These are phyloP conservation scores for Chlorodrepanis virens DNA, from an alignment of 2,113 vertebrate genomes.

Conservation along the genomic window DNA sequence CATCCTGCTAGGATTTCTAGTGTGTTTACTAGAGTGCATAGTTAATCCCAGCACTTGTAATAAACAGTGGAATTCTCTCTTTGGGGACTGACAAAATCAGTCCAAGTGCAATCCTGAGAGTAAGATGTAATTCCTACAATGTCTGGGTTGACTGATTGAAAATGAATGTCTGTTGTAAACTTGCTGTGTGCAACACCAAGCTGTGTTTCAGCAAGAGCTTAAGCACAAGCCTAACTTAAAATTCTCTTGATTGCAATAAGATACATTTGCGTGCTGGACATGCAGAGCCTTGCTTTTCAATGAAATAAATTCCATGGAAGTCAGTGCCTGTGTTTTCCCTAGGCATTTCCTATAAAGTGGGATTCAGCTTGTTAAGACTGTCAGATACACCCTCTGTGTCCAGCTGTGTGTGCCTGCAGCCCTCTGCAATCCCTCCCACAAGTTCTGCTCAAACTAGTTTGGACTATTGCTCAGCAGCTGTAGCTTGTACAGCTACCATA, in stretches of 20 bases:
- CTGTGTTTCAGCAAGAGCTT: background rate
- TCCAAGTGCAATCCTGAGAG: background rate
- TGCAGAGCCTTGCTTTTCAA: background rate
- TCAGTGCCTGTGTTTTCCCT: background rate
- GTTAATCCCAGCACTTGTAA: background rate
- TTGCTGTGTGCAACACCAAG: background rate
- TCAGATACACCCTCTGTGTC: background rate
- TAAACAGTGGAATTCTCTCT: conserved; percentile 4
- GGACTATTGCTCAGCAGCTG: background rate
- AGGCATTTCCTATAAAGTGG: background rate
- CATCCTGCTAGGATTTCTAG: background rate
- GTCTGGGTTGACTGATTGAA: background rate
- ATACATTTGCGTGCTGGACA: background rate
- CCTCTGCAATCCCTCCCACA: background rate
- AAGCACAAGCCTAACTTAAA: background rate
- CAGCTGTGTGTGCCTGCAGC: background rate
- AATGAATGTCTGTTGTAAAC: background rate
- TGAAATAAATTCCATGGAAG: background rate
- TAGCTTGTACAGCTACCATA: background rate
- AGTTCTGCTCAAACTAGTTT: background rate
- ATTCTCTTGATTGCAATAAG: background rate
- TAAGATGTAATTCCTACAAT: background rate
- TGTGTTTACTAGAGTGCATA: background rate
- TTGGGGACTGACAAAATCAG: conserved; percentile 1
- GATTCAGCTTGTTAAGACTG: background rate